These are phyloP conservation scores for Melieria omissa DNA, from an alignment of 2,888 invertebrate genomes.

Conservation along the genomic window DNA sequence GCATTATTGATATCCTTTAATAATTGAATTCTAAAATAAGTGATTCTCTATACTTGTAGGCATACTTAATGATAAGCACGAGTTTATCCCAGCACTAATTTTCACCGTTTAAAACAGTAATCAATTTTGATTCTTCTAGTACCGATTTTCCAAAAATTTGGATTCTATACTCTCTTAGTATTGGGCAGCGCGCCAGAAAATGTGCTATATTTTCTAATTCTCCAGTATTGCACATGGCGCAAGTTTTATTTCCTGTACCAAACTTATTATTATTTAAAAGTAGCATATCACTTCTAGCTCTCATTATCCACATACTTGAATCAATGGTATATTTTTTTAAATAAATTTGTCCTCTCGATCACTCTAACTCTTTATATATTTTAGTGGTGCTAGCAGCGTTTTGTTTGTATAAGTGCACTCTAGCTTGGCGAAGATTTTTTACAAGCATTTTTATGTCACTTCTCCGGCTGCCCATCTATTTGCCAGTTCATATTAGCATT, in stretches of 20 bases:
- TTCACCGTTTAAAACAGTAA: background rate
- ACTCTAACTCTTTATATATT: too few species aligned
- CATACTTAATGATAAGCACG: background rate
- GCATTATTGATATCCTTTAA: background rate
- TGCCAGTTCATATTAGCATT: too few species aligned
- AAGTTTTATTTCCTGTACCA: background rate
- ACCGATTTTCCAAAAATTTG: background rate
- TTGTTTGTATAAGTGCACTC: background rate
- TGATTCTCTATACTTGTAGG: background rate
- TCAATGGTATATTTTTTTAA: background rate
- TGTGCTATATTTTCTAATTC: background rate
- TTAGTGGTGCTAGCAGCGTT: too few species aligned
- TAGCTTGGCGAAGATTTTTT: background rate
- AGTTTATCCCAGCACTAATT: background rate
- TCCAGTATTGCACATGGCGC: slow-evolving; percentile 8
- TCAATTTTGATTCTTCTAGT: background rate
- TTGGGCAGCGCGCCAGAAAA: slow-evolving; percentile 1
- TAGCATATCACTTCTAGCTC: background rate
- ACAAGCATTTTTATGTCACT: background rate
- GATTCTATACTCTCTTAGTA: slow-evolving; percentile 6
- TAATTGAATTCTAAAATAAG: background rate
- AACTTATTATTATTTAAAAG: background rate
- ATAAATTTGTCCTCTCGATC: background rate
- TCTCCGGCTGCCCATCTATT: background rate
- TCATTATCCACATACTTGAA: background rate